These are phyloP conservation scores for Apis dorsata DNA, from an alignment of 1,140 invertebrate species.

Conservation along the genomic window DNA sequence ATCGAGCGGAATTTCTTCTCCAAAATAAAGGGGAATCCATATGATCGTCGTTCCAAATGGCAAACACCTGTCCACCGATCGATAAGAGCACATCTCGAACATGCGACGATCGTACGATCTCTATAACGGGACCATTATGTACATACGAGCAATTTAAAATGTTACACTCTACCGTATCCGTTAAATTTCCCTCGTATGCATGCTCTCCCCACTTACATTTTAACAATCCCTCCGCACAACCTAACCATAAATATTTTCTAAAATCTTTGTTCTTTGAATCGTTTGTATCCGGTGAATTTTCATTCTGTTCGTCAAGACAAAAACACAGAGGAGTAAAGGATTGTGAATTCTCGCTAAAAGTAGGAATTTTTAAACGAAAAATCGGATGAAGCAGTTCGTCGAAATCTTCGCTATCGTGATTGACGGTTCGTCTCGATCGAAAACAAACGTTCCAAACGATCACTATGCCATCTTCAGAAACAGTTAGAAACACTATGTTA, in stretches of 20 bases:
- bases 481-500: slow-evolving; percentile 82
- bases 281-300: neutral
- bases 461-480: slow-evolving; percentile 83
- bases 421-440: neutral
- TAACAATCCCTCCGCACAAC: slow-evolving; percentile 75
- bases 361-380: slow-evolving; percentile 24
- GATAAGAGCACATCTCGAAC: slow-evolving; percentile 81
- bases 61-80: slow-evolving; percentile 82
- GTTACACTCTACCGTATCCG: slow-evolving; percentile 78
- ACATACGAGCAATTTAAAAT: slow-evolving; percentile 77
- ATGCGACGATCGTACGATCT: slow-evolving; percentile 81
- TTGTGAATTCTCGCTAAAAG: neutral
- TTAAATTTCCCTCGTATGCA: slow-evolving; percentile 80
- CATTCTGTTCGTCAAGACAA: slow-evolving; percentile 17
- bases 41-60: slow-evolving; percentile 81
- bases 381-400: slow-evolving; percentile 31
- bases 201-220: slow-evolving; percentile 82
- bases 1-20: slow-evolving; percentile 77
- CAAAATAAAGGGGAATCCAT: slow-evolving; percentile 80
- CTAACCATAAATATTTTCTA: slow-evolving; percentile 63
- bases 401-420: neutral
- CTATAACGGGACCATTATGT: slow-evolving; percentile 84
- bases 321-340: slow-evolving; percentile 18
- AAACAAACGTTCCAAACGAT: slow-evolving; percentile 84
- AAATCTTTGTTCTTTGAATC: slow-evolving; percentile 15